phyloP scores from a whole-genome alignment of 2,888 invertebrate genomes.

The Hermaeophaga mercurialis region DNA sequence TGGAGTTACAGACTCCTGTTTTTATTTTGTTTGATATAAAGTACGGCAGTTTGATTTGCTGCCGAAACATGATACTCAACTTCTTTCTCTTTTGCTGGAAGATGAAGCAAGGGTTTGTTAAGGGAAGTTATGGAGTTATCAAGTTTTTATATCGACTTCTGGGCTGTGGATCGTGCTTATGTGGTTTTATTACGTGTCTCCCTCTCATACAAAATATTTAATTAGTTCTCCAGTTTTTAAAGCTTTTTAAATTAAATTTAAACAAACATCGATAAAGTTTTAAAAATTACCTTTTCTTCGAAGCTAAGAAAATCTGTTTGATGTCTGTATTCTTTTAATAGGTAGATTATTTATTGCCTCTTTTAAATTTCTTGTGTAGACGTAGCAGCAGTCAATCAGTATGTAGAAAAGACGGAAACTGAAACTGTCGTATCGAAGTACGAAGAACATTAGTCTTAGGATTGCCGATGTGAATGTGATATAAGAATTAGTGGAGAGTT shows the following conservation, averaged over 20 bases:
- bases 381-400: not conserved
- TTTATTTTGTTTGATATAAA: constrained; percentile 40
- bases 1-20: constrained; percentile 33
- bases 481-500: constrained; percentile 7
- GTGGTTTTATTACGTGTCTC: not conserved
- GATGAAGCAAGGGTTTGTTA: not conserved
- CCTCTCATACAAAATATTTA: no score
- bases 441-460: not conserved
- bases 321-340: no score
- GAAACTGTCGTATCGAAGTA: constrained; percentile 1
- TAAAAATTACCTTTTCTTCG: no score
- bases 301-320: no score
- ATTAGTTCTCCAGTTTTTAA: no score
- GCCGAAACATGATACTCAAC: constrained; percentile 26
- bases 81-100: constrained; percentile 6
- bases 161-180: not conserved
- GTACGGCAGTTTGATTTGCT: constrained; percentile 35
- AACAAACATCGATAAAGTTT: no score
- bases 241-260: no score
- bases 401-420: not conserved
- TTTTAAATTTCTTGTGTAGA: not conserved
- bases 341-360: no score
- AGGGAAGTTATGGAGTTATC: not conserved
- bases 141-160: not conserved
- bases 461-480: constrained; percentile 2